These are phyloP conservation scores for Pseudorectes ferrugineus DNA, from an alignment of 2,113 vertebrate species.

Conservation along the genomic window DNA sequence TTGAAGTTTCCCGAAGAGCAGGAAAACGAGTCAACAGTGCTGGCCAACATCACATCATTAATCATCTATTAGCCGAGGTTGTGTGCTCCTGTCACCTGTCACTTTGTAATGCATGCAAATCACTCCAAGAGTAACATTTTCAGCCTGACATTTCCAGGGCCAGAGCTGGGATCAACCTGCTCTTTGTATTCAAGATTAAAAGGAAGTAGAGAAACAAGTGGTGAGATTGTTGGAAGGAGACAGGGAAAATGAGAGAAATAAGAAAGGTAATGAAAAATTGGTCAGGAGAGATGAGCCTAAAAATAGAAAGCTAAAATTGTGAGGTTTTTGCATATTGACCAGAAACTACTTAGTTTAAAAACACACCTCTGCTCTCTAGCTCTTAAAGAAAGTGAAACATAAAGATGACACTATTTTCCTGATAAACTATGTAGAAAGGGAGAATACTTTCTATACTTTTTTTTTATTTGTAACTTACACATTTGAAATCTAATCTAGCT, in stretches of 20 bases:
- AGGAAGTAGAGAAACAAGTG: not conserved
- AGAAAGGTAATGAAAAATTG: not conserved
- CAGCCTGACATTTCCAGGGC: conserved; percentile 64
- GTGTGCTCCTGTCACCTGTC: conserved; percentile 67
- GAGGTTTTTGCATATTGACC: not conserved
- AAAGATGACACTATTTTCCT: not conserved
- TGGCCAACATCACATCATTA: conserved; percentile 71
- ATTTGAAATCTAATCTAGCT: not conserved
- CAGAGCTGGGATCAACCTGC: conserved; percentile 47
- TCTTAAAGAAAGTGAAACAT: not conserved
- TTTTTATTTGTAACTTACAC: not conserved
- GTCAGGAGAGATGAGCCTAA: not conserved
- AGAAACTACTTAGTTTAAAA: not conserved
- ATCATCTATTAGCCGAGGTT: conserved; percentile 70
- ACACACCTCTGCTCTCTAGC: not conserved
- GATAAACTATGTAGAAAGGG: not conserved
- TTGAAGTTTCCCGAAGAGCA: conserved; percentile 61
- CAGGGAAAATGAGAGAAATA: not conserved
- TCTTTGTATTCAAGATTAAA: conserved; percentile 45
- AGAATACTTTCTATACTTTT: not conserved
- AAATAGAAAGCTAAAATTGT: not conserved
- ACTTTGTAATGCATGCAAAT: conserved; percentile 72
- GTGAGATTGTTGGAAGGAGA: not conserved
- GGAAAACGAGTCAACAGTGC: conserved; percentile 47
- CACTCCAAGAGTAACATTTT: conserved; percentile 64